phyloP scores from a whole-genome alignment of 2,888 invertebrate genomes.

The Amiota mariae region DNA sequence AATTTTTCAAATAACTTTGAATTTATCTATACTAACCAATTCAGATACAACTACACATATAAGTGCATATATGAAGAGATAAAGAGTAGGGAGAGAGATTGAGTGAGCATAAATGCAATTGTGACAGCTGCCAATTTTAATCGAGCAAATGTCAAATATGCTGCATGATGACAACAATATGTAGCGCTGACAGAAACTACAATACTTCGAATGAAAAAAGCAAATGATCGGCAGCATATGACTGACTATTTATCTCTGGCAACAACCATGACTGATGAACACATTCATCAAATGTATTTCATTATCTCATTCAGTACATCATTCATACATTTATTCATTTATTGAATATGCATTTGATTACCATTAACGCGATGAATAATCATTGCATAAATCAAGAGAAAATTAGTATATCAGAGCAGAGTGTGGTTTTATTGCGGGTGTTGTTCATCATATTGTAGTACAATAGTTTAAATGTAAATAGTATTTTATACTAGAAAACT shows the following conservation, averaged over 20 bases:
- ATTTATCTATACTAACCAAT: neutral
- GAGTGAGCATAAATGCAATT: constrained; percentile 53
- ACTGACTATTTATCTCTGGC: constrained; percentile 31
- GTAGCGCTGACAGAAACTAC: constrained; percentile 23
- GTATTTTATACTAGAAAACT: neutral
- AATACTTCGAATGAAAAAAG: too few species aligned
- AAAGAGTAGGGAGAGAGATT: constrained; percentile 1
- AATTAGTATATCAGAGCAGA: constrained; percentile 1
- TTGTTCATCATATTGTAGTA: neutral
- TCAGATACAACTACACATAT: neutral
- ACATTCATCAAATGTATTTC: too few species aligned
- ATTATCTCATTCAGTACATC: too few species aligned
- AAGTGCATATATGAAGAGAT: neutral
- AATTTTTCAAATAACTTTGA: constrained; percentile 26
- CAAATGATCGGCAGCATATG: neutral
- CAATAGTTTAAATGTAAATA: too few species aligned
- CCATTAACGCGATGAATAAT: constrained; percentile 26
- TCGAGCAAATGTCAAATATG: constrained; percentile 56
- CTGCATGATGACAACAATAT: neutral
- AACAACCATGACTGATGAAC: constrained; percentile 46
- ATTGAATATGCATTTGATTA: neutral
- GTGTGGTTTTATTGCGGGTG: constrained; percentile 6
- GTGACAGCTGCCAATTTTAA: constrained; percentile 64
- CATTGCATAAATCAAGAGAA: constrained; percentile 28
- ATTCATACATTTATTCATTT: too few species aligned